These are phyloP conservation scores for Tyrannus savana DNA, from an alignment of 2,113 vertebrate species.

Conservation along the genomic window DNA sequence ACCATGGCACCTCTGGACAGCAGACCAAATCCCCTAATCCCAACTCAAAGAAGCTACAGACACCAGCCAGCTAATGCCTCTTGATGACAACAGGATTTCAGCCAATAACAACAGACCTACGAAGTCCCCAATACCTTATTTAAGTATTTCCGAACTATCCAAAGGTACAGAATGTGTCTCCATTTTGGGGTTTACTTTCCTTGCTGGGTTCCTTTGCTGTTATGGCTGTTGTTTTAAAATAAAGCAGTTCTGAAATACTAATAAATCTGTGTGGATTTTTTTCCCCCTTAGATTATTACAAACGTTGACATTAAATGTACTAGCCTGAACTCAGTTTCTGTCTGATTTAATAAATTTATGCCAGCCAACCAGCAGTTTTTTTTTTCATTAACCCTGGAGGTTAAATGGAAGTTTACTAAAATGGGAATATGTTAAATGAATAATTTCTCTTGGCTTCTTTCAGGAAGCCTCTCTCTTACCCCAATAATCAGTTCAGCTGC, in stretches of 20 bases:
- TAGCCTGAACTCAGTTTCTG: conserved; percentile 31
- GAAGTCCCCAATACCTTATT: background rate
- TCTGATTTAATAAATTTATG: conserved; percentile 46
- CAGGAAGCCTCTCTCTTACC: conserved; percentile 35
- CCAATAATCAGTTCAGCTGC: conserved; percentile 48
- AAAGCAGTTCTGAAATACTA: background rate
- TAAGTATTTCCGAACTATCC: background rate
- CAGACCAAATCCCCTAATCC: background rate
- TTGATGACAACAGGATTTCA: background rate
- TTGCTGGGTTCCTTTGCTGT: background rate
- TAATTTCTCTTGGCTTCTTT: conserved; percentile 47
- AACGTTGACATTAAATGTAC: conserved; percentile 5
- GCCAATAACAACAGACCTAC: background rate
- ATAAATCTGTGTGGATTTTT: background rate
- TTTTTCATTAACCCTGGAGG: conserved; percentile 55
- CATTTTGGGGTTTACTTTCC: background rate
- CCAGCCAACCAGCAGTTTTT: conserved; percentile 10
- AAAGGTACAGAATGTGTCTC: background rate
- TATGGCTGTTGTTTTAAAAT: background rate
- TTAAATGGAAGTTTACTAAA: conserved; percentile 61
- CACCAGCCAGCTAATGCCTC: background rate
- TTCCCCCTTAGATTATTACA: background rate
- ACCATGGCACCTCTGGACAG: background rate
- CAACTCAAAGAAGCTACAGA: background rate
- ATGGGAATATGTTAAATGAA: conserved; percentile 42